Conservation (phyloP, 1,140 invertebrate species). For the Dendroctonus ponderosae region DNA sequence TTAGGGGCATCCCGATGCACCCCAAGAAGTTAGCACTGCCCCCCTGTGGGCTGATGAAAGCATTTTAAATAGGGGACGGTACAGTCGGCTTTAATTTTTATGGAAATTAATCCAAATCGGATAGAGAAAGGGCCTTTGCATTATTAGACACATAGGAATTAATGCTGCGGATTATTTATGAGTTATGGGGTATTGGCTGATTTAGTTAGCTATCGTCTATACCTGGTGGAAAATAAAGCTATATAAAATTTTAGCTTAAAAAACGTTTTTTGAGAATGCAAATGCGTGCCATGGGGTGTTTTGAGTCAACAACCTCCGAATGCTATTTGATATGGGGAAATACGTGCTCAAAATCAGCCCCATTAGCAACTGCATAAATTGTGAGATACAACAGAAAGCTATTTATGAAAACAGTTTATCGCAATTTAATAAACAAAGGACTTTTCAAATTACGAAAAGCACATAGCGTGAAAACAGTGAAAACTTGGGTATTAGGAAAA, state of each 20-base stretch:
- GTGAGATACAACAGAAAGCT: too few species aligned
- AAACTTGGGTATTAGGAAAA: conserved; percentile 29
- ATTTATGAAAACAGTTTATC: conserved; percentile 12
- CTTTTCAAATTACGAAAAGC: conserved; percentile 26
- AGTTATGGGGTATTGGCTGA: too few species aligned
- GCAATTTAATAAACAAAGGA: conserved; percentile 32
- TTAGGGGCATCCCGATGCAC: conserved; percentile 15
- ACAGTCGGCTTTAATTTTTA: conserved; percentile 29
- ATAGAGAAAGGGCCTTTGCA: conserved; percentile 4
- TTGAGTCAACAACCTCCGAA: too few species aligned
- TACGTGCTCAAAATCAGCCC: too few species aligned
- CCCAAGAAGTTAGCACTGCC: conserved; percentile 15
- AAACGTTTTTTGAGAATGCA: too few species aligned
- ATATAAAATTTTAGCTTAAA: too few species aligned
- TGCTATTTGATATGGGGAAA: too few species aligned
- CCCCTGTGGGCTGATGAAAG: conserved; percentile 26
- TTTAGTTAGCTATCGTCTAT: too few species aligned
- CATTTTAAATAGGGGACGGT: conserved; percentile 18
- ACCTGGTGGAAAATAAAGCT: too few species aligned
- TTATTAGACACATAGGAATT: conserved; percentile 4
- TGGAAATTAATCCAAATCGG: conserved; percentile 27
- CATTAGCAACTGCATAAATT: too few species aligned
- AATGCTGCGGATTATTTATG: too few species aligned
- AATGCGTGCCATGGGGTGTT: too few species aligned
- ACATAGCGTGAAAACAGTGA: conserved; percentile 30